phyloP scores from a whole-genome alignment of 2,888 invertebrate genomes.

The Aphidoletes aphidimyza region DNA sequence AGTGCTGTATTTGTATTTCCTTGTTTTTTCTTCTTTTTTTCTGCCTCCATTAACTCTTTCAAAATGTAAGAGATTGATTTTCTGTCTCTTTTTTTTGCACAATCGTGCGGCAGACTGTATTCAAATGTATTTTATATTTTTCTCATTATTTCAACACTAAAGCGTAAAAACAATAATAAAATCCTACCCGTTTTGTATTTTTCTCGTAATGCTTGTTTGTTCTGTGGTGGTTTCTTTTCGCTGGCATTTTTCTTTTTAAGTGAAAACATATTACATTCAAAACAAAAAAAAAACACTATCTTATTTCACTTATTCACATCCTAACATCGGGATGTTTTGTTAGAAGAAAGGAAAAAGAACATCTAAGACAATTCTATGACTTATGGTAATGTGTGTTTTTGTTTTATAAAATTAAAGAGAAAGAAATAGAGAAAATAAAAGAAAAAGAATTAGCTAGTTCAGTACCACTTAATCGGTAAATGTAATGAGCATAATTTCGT shows the following conservation, averaged over 20 bases:
- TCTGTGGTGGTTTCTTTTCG: background rate
- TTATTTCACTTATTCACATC: too few relatives aligned
- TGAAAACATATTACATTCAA: background rate
- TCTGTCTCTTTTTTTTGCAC: background rate
- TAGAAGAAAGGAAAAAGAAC: too few relatives aligned
- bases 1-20: slow-evolving; percentile 47
- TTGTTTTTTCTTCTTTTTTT: background rate
- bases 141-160: background rate
- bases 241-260: too few relatives aligned
- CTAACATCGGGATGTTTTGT: background rate
- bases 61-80: background rate
- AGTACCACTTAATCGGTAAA: background rate
- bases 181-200: slow-evolving; percentile 5
- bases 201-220: background rate
- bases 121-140: background rate
- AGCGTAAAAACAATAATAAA: slow-evolving; percentile 2
- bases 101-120: background rate
- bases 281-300: background rate
- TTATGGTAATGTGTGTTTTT: too few relatives aligned
- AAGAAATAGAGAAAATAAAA: background rate
- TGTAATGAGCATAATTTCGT: background rate
- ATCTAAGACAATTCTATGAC: too few relatives aligned
- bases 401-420: too few relatives aligned
- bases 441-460: background rate
- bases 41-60: background rate